Evolutionary conservation across 1,140 invertebrate genomes (phyloP), one percentile per base, ranked within the genome.

Genomic region (Neodiprion lecontei): DNA sequence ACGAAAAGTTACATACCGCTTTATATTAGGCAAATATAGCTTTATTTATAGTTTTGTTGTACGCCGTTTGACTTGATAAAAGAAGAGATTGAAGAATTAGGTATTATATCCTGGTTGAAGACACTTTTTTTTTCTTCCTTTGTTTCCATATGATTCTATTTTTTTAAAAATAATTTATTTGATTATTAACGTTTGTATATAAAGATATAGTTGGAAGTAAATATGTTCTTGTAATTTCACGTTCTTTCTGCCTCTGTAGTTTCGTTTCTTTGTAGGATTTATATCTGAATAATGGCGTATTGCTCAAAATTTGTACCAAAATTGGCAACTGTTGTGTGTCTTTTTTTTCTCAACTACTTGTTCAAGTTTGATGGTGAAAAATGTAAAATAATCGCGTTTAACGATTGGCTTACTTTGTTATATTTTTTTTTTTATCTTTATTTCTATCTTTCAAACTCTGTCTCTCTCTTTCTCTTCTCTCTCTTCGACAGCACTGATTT

Each of bases 401-500:
- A 8, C 53, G 53, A 61, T 14, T 14, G 53, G 53, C 9, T 9
- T 14, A 9, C 11, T 61, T 61, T 61, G 53, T 61, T 5, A 5
- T 9, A 0, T 40, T 40, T 5, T 40, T 61, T 61, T 61, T 69
- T 65, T 65, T 17, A 65, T 65, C 61, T 65, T 65, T 65, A 14
- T 65, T 7, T 14, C 61, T 14, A 3, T 65, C 17, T 65, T 65
- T 65, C 61, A 14, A 1, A 3, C 61, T 65, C 17, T 65, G 12
- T 65, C 17, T 65, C 28, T 40, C 28, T 40, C 28, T 40, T 3
- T 40, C 28, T 40, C n/a, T 61, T 9, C 7, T 5, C 3, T 84
- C 83, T 82, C 78, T 79, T 79, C 76, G 75, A 81, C 79, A 79
- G 81, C 84, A 86, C 83, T 85, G 81, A 84, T 77, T 80, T 75